Evolutionary conservation across 2,888 invertebrate genomes (phyloP).

Genomic region (Dinocampus coccinellae): DNA sequence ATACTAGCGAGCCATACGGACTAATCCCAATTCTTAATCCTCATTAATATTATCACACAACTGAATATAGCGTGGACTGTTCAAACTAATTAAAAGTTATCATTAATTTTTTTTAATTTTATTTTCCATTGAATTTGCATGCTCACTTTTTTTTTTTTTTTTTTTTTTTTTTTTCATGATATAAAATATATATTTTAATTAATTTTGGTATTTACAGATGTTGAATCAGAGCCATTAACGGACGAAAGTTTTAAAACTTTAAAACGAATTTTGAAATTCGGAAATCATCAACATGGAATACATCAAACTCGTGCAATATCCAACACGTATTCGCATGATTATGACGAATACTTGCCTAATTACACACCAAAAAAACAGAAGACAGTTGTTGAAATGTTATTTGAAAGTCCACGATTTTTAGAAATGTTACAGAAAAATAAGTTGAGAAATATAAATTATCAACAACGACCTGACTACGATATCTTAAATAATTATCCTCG

Average conservation of each 20-base stretch:
- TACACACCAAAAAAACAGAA: slow-evolving; percentile 45
- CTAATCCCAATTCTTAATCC: neutral
- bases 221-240: slow-evolving; percentile 51
- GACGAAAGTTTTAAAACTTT: slow-evolving; percentile 53
- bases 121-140: neutral
- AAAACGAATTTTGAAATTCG: slow-evolving; percentile 53
- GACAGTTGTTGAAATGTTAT: slow-evolving; percentile 45
- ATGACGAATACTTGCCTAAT: slow-evolving; percentile 44
- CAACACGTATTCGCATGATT: slow-evolving; percentile 36
- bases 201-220: slow-evolving; percentile 49
- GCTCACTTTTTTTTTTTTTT: too few species aligned
- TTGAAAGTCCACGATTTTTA: slow-evolving; percentile 45
- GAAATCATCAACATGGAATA: slow-evolving; percentile 32
- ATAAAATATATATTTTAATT: too few species aligned
- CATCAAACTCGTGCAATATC: slow-evolving; percentile 32
- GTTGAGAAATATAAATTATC: slow-evolving; percentile 38
- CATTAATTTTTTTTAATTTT: neutral
- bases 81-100: neutral
- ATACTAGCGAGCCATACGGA: neutral
- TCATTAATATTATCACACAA: neutral
- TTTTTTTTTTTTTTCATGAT: too few species aligned
- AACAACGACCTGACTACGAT: slow-evolving; percentile 41
- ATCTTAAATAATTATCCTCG: slow-evolving; percentile 35
- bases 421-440: slow-evolving; percentile 49
- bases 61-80: neutral